Base-by-base conservation (phyloP, 2,797 vertebrate genomes). In the Lateolabrax maculatus region DNA sequence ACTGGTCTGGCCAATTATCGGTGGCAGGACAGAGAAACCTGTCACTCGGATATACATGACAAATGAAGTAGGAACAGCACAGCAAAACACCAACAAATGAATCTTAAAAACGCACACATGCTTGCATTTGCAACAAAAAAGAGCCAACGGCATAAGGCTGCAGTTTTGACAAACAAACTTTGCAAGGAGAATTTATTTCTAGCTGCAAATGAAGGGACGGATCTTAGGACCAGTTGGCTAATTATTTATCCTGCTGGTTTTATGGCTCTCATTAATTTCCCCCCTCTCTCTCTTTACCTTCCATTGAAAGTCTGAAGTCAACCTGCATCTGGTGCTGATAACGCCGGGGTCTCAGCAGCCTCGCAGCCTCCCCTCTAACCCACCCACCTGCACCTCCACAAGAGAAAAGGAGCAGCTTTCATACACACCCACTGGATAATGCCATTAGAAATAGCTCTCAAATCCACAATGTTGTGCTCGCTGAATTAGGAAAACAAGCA, bases 181-280 rank as follows among this genome's bases (percentile, higher is more conserved):
- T 87, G 81, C 49, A 34, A 72, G 71, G 77, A 73, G 78, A 81
- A 88, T 92, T 84, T 91, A 90, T 92, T 90, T 82, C 81, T 56
- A 77, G 85, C 81, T 66, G 84, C 84, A 83, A 90, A 88, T 87
- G 87, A 93, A 89, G 87, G 84, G 85, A 92, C 57, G 84, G 87
- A 88, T 94, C 93, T 94, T 67, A 84, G 87, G 83, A 90, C 60
- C 87, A 85, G 88, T 93, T 91, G 93, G 90, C 92, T 95, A 95
- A 95, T 95, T 95, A 95, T 95, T 95, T 95, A 94, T 95, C 93
- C 94, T 90, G 85, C 92, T 93, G 90, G 90, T 89, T 94, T 95
- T 95, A 95, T 94, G 92, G 92, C 93, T 92, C 93, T 95, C 94
- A 94, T 95, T 95, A 95, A 95, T 95, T 95, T 92, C 91, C 91